These are phyloP conservation scores for Rhabdomys dilectus DNA, from an alignment of 2,113 vertebrate species.

Conservation along the genomic window DNA sequence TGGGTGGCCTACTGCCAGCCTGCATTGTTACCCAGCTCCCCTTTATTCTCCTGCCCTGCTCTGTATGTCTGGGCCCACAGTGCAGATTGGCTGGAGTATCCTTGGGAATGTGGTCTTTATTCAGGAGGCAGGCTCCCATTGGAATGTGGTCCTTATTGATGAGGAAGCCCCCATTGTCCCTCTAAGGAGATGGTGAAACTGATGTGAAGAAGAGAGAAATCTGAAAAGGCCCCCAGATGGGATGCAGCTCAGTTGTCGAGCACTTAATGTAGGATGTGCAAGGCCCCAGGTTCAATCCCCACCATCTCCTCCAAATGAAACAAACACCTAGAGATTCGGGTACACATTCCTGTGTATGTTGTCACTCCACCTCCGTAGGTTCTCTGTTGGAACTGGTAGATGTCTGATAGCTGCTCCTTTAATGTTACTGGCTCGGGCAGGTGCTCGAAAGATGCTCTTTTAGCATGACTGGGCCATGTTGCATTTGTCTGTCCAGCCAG, in stretches of 20 bases:
- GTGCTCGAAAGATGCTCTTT: background rate
- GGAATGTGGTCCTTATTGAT: background rate
- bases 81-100: rapidly evolving
- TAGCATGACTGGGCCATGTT: background rate
- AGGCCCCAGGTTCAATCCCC: background rate
- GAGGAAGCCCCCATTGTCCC: background rate
- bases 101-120: background rate
- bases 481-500: background rate
- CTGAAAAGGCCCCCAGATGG: background rate
- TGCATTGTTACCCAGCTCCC: background rate
- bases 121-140: background rate
- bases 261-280: background rate
- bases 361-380: background rate
- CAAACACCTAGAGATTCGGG: background rate
- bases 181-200: background rate
- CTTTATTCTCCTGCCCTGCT: no score
- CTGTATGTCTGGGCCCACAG: background rate
- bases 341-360: background rate
- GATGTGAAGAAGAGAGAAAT: background rate
- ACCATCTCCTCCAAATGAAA: background rate
- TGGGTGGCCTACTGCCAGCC: background rate
- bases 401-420: background rate
- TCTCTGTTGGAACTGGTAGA: background rate
- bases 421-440: background rate
- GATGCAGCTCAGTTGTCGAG: background rate